Conservation (phyloP, 1,140 invertebrate genomes). For the Meloidogyne hapla region DNA sequence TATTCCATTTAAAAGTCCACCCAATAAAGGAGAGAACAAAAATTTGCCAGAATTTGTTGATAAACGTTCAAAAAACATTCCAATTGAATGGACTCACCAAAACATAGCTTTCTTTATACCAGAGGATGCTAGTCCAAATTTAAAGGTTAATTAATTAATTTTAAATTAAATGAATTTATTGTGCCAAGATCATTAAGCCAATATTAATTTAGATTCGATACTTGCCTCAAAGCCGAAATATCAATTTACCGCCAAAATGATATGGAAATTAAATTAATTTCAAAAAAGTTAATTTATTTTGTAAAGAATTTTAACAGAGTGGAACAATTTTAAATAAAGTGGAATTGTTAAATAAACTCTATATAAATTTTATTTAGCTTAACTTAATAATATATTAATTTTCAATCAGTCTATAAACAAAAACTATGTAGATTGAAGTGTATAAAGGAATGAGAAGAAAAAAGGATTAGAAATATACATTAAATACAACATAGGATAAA, state of each 20-base stretch:
- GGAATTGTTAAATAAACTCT: too few species aligned
- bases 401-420: too few species aligned
- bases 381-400: too few species aligned
- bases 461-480: not conserved
- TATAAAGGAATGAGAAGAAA: not conserved
- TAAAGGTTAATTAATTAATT: conserved; percentile 33
- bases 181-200: not conserved
- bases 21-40: conserved; percentile 61
- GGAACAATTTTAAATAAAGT: too few species aligned
- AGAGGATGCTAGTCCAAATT: conserved; percentile 29
- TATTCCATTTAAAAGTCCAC: conserved; percentile 53
- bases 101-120: conserved; percentile 49
- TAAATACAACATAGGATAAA: not conserved
- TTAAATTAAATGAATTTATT: not conserved
- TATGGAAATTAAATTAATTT: too few species aligned
- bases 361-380: too few species aligned
- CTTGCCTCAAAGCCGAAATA: conserved; percentile 40
- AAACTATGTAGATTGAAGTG: not conserved
- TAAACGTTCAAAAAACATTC: conserved; percentile 51
- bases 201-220: conserved; percentile 25
- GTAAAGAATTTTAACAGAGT: too few species aligned
- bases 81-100: conserved; percentile 51
- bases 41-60: conserved; percentile 55
- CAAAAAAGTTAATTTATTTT: too few species aligned
- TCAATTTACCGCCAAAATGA: conserved; percentile 15